Evolutionary conservation across 2,888 invertebrate species (phyloP), one percentile per base, ranked within the genome.

Genomic region (Eupithecia inturbata): DNA sequence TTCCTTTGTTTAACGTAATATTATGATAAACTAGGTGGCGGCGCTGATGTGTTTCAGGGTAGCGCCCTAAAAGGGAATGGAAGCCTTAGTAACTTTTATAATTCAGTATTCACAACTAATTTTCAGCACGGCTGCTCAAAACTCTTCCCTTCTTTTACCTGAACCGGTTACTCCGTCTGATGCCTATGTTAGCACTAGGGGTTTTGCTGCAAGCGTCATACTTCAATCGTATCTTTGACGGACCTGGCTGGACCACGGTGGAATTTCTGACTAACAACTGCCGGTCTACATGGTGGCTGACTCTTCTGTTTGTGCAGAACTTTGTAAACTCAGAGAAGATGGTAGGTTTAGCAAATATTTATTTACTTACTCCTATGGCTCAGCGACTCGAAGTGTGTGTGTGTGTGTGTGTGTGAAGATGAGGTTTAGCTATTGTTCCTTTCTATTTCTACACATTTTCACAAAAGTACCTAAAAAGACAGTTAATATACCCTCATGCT

Each of bases 131-230:
- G 53, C 81, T 90, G 1, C 22, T 90, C 0, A 87, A 83, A 72
- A 87, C 84, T n/a, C 80, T 92, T 0, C 92, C 89, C 31, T 69
- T 88, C 41, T 92, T 90, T 77, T 92, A 92, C 77, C 68, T 92
- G 14, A 86, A 87, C 69, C 89, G 92, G 0, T 79, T 89, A 2
- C 80, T 92, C 1, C 84, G 92, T 0, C 83, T 91, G 81, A 87
- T 88, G 36, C 92, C 92, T 0, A 26, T 91, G 12, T 70, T 92
- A 36, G 92, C 91, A 0, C 73, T 84, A 0, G 71, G 80, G 0
- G 86, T 88, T 3, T 82, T 92, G 3, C 79, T 92, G 0, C 87
- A 91, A 81, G 87, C 88, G 9, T 88, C 91, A 0, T 66, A 66
- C 39, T 26, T 66, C 14, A 66, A 66, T 26, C 66, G 66, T 22